Conservation (phyloP, 1,140 invertebrate species). For the Drosophila kurseongensis region DNA sequence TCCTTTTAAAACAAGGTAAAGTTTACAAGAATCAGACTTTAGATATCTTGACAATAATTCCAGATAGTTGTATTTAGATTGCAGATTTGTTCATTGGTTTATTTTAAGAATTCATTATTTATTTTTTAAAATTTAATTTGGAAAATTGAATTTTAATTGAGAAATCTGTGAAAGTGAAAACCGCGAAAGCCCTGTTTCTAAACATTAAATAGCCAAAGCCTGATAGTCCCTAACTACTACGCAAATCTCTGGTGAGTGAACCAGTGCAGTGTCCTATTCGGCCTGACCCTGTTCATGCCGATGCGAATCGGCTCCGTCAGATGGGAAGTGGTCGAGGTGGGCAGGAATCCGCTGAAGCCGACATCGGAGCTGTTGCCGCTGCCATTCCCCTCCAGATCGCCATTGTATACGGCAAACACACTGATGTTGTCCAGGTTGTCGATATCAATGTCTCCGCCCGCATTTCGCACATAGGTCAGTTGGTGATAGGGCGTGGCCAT, state of each 20-base stretch:
- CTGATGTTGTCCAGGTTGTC: slow-evolving; percentile 82
- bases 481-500: slow-evolving; percentile 76
- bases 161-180: not conserved
- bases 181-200: not conserved
- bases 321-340: slow-evolving; percentile 70
- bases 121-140: too few relatives aligned
- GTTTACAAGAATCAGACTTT: too few relatives aligned
- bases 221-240: slow-evolving; percentile 44
- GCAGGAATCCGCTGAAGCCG: slow-evolving; percentile 71
- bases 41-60: too few relatives aligned
- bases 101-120: not conserved
- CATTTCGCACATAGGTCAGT: slow-evolving; percentile 74
- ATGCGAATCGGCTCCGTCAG: slow-evolving; percentile 77
- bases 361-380: slow-evolving; percentile 40
- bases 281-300: slow-evolving; percentile 71
- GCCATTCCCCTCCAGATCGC: slow-evolving; percentile 37
- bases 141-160: not conserved
- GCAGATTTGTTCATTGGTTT: too few relatives aligned
- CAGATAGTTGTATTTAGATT: too few relatives aligned
- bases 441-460: slow-evolving; percentile 78
- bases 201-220: slow-evolving; percentile 11
- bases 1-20: too few relatives aligned
- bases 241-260: slow-evolving; percentile 52
- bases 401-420: slow-evolving; percentile 73
- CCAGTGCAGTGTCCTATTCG: slow-evolving; percentile 59